phyloP scores from a whole-genome alignment of 2,797 vertebrate genomes.

The Gambelia wislizenii region DNA sequence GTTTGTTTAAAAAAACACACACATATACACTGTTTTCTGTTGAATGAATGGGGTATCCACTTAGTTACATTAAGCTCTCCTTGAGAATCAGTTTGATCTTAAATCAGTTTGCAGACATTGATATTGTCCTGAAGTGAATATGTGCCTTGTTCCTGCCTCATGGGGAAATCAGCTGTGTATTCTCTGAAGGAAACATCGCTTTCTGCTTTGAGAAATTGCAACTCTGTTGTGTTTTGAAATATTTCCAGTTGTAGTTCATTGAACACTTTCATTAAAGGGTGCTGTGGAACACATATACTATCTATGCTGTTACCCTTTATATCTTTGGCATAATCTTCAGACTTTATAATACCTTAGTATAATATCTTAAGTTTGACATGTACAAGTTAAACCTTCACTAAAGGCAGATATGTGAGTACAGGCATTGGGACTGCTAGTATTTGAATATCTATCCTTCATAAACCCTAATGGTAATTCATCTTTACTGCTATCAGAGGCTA shows the following conservation, averaged over 20 bases:
- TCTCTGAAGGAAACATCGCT: slow-evolving; percentile 4
- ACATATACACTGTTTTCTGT: neutral
- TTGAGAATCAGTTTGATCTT: slow-evolving; percentile 8
- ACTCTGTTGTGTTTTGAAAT: neutral
- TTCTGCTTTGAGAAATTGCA: slow-evolving; percentile 2
- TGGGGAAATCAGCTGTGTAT: neutral
- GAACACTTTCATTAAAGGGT: neutral
- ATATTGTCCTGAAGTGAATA: neutral
- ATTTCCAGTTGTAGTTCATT: neutral
- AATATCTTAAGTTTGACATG: neutral
- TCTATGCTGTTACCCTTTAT: neutral
- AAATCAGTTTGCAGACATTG: slow-evolving; percentile 23
- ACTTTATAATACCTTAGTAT: neutral
- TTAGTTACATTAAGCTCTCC: neutral
- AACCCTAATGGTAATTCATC: neutral
- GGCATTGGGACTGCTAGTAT: neutral
- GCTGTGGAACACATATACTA: neutral
- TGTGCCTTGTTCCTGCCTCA: neutral
- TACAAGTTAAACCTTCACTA: neutral
- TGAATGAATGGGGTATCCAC: slow-evolving; percentile 1
- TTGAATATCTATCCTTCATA: neutral
- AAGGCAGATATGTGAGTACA: neutral
- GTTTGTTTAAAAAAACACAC: neutral
- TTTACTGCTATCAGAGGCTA: neutral
- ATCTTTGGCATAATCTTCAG: neutral